Base-by-base conservation (phyloP, 2,113 vertebrate species). In the Sakesphorus luctuosus region DNA sequence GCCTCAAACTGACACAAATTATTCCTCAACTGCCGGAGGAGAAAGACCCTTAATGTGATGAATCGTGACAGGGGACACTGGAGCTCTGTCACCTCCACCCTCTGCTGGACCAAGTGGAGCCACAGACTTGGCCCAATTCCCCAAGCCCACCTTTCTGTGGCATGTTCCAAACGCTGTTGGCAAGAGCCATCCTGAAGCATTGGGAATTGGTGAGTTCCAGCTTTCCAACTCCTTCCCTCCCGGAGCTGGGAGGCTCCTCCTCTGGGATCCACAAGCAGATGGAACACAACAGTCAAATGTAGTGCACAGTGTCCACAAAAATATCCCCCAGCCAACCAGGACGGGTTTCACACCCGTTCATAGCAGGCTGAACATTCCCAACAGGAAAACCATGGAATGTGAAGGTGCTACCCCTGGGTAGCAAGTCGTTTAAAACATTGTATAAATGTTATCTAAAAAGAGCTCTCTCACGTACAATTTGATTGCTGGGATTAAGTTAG, bases 301-400 rank as follows among this genome's bases (percentile, higher is more conserved):
- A 97, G 96, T 97, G 95, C 92, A 97, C 90, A 80, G 89, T 76
- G 84, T 91, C 83, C 72, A 77, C 67, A 43, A 74, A 93, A 74
- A 47, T 23, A 44, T 53, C 84, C 91, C 91, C 69, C 59, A 61
- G 73, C 86, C 65, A 9, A 81, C 82, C 81, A 82, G 84, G 96
- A 94, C 36, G 15, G 83, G 74, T 59, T 81, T 91, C 93, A 84
- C 65, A 90, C 75, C 49, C 95, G 93, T 87, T 89, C 72, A 59
- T 24, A 63, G 89, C 66, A 88, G 68, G 66, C 91, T 84, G 91
- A 85, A 66, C 84, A 90, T 80, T 78, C 87, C 87, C 90, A 84
- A 59, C 65, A 93, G 69, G 94, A 87, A 90, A 91, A 94, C 79
- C 67, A 92, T 82, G 94, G 93, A 97, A 95, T 91, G 97, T 94